Evolutionary conservation across 2,113 vertebrate species (phyloP), one percentile per base, ranked within the genome.

Genomic region (Etia nguti): DNA sequence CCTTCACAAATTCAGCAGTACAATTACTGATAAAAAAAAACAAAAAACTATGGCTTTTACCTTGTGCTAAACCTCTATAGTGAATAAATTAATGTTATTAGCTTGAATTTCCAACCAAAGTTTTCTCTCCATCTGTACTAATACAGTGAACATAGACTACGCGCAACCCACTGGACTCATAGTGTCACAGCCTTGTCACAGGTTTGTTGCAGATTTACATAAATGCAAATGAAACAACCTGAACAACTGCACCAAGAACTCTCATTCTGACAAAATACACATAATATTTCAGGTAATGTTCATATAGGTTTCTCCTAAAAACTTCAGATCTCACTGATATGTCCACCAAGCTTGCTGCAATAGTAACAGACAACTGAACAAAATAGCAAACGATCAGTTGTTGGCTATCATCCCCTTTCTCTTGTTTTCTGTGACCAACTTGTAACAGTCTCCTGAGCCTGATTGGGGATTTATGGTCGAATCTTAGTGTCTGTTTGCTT

Each of bases 21-120:
- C 1, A 46, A 26, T 73, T 24, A 73, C 22, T 70, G 38, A 26
- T 10, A 0, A 0, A 2, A n/a, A 15, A 8, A 57, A 38, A n/a
- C n/a, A n/a, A 8, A 7, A 16, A 3, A 11, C 10, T 10, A 5
- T 22, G 34, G 3, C 36, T 46, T 46, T 26, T 18, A 26, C 4
- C 15, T 29, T 48, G 41, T 48, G 15, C 43, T 46, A 73, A 73
- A 11, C 22, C 9, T 48, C 15, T 48, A 48, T 4, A 18, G 15
- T 73, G 68, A 73, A 26, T 26, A 73, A 18, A 73, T 73, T 26
- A 26, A 46, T 46, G 41, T 73, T 16, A 50, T 4, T 26, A 46
- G 38, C 22, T 73, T 73, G 41, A 73, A 41, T 48, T 48, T 75
- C 41, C 70, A 46, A 48, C 41, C 24, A 26, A 43, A 29, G 16